phyloP scores from a whole-genome alignment of 2,113 vertebrate species.

The Myiagra hebetior region DNA sequence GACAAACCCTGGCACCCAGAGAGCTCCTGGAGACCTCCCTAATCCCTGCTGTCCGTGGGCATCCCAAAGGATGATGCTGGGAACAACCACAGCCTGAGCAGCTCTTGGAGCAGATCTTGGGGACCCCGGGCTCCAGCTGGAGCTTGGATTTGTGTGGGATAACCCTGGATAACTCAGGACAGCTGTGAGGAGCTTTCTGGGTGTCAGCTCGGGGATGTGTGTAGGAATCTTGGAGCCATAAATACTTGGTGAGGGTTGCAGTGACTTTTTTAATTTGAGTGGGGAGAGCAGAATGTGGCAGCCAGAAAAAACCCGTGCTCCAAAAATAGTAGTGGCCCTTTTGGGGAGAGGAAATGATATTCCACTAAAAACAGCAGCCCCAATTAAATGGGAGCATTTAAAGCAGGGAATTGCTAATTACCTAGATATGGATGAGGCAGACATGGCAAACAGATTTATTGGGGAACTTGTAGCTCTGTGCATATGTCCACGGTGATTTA shows the following conservation, averaged over 20 bases:
- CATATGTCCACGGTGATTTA: slow-evolving; percentile 19
- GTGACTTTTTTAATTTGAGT: slow-evolving; percentile 36
- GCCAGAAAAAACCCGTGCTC: neutral
- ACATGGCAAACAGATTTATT: slow-evolving; percentile 28
- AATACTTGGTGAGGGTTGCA: slow-evolving; percentile 38
- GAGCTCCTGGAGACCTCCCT: neutral
- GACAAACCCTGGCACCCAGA: neutral
- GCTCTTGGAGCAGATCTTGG: neutral
- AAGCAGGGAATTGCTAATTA: slow-evolving; percentile 17
- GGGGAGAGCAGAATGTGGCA: slow-evolving; percentile 42
- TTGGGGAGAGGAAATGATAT: slow-evolving; percentile 38
- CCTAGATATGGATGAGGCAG: neutral
- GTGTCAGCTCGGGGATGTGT: neutral
- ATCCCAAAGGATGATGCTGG: neutral
- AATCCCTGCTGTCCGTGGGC: neutral
- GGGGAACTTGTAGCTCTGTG: slow-evolving; percentile 1
- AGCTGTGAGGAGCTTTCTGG: neutral
- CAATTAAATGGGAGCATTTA: slow-evolving; percentile 28
- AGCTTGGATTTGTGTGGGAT: neutral
- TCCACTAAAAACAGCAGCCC: slow-evolving; percentile 14
- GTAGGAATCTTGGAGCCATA: slow-evolving; percentile 37
- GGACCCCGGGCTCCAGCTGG: neutral
- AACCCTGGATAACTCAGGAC: neutral
- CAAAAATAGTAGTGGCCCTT: slow-evolving; percentile 45
- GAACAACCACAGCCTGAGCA: neutral